phyloP scores from a whole-genome alignment of 2,888 invertebrate species.

The Dasypolia templi region DNA sequence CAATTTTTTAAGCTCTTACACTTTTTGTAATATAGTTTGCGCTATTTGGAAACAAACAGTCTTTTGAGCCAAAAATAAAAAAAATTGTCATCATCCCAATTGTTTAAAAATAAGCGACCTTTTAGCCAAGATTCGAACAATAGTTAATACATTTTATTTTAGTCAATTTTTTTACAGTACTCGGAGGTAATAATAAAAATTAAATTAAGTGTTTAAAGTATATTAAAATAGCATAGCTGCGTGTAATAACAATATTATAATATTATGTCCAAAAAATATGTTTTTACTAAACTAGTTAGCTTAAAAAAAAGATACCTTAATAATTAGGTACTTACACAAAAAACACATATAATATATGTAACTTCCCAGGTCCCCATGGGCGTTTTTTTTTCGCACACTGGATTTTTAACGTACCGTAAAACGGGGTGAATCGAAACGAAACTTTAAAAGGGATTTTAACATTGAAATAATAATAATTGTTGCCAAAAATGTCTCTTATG shows the following conservation, averaged over 20 bases:
- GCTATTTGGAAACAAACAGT: too few relatives aligned
- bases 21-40: too few relatives aligned
- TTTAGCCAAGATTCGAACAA: not conserved
- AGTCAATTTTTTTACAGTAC: not conserved
- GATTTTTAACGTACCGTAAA: not conserved
- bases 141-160: not conserved
- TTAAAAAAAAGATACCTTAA: not conserved
- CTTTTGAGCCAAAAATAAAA: too few relatives aligned
- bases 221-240: slow-evolving; percentile 22
- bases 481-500: too few relatives aligned
- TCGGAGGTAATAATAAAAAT: not conserved
- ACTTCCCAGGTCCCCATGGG: not conserved
- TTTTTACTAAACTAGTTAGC: not conserved
- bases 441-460: too few relatives aligned
- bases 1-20: too few relatives aligned
- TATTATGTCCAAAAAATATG: not conserved
- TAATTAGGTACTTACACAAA: not conserved
- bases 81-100: too few relatives aligned
- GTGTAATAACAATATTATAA: slow-evolving; percentile 1
- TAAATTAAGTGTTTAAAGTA: slow-evolving; percentile 2
- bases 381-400: not conserved
- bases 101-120: not conserved
- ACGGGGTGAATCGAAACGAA: too few relatives aligned
- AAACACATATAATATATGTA: slow-evolving; percentile 1
- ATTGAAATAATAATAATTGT: too few relatives aligned